Evolutionary conservation across 2,797 vertebrate species (phyloP), one percentile per base, ranked within the genome.

Genomic region (Xenopus petersii): DNA sequence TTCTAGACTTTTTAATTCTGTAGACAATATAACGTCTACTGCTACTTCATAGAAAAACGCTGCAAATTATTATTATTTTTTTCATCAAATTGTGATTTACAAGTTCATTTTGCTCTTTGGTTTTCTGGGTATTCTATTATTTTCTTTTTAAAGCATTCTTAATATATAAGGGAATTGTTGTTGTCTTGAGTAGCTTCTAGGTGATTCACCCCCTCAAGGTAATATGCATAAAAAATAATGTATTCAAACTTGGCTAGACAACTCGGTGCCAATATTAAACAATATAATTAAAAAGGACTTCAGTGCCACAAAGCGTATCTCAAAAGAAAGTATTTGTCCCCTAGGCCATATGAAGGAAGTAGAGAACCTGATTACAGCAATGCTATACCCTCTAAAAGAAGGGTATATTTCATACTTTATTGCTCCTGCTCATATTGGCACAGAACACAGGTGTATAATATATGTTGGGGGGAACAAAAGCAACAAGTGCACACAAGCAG

Each of bases 201-300:
- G 2, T 74, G 67, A 87, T 82, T 83, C 48, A 86, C 82, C 12
- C 55, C 12, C 49, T 65, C 12, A 24, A 70, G 61, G 60, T 51
- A 81, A 85, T 73, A 89, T 71, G 84, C 81, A 78, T 86, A 86
- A 51, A 51, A 51, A 15, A 51, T 10, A 51, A 51, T 51, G 49
- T 87, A 82, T 87, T 72, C 70, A 75, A 87, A 88, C 80, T 75
- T 91, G 87, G 88, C 88, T 88, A 89, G 89, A 88, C 88, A 85
- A 81, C 5, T 84, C 82, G 87, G 88, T 91, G 90, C 89, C 88
- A 88, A 83, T 86, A 81, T 64, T 67, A 70, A 74, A 79, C 63
- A 64, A 66, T 80, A 85, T 88, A 89, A 90, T 86, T 88, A 86
- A 83, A 85, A 77, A 46, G 51, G 10, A 59, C 49, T 69, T 46